Conservation (phyloP, 2,113 vertebrate genomes). For the Propithecus coquereli region DNA sequence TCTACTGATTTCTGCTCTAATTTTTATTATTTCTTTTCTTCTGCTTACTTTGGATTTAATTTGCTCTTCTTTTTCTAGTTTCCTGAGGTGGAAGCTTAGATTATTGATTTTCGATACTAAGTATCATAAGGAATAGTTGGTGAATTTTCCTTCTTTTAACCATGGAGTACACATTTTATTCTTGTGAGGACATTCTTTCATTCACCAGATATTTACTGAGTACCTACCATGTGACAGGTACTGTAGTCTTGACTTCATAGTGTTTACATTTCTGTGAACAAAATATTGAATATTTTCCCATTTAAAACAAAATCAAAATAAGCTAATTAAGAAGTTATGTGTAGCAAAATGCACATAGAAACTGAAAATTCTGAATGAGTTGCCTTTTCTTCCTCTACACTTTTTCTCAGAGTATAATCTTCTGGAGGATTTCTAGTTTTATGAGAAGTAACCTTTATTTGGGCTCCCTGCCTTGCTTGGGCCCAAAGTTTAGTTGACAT, state of each 20-base stretch:
- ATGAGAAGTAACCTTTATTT: background rate
- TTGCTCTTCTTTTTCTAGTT: background rate
- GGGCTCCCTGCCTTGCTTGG: no score
- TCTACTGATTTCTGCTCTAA: background rate
- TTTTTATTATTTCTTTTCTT: background rate
- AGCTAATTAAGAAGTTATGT: background rate
- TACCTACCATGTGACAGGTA: background rate
- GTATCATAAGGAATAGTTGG: background rate
- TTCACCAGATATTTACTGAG: background rate
- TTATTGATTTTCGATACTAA: background rate
- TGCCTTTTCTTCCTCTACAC: background rate
- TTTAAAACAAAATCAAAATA: background rate
- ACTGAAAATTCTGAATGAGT: background rate
- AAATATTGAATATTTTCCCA: background rate
- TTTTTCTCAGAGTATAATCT: background rate
- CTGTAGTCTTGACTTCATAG: background rate
- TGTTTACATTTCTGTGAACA: background rate
- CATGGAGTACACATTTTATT: background rate
- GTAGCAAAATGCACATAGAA: background rate
- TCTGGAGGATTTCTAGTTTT: background rate
- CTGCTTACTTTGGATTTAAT: background rate
- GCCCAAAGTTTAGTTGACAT: background rate
- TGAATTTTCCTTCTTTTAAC: background rate
- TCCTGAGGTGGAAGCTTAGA: background rate
- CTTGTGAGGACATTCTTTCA: background rate